A percentile compares a stretch with the other conserved stretches of the same genome.
Conservation (phyloP, 1,140 invertebrate species). For the Drosophila tristis region DNA sequence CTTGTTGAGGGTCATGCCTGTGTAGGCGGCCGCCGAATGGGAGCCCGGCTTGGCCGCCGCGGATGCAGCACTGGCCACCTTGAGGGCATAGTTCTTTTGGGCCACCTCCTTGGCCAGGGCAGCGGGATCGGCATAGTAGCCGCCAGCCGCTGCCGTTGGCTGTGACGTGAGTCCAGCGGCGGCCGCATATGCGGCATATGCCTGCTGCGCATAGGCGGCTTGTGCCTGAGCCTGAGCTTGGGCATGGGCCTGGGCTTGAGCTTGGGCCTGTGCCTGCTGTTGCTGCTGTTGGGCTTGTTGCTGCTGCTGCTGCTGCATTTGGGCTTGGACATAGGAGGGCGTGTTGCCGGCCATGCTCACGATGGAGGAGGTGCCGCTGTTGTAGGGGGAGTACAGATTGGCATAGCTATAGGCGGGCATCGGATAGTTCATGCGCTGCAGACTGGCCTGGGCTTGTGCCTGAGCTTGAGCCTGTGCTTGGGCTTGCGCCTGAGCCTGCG, state of each 20-base stretch:
- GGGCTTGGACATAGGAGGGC: constrained; percentile 70
- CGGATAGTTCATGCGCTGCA: constrained; percentile 64
- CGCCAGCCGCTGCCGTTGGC: constrained; percentile 50
- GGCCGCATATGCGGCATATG: constrained; percentile 77
- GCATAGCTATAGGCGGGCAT: constrained; percentile 64
- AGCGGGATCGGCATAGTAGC: constrained; percentile 85
- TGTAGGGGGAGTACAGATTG: constrained; percentile 53
- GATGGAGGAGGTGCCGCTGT: constrained; percentile 48
- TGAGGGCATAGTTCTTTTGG: constrained; percentile 90
- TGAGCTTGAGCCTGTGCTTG: constrained; percentile 30
- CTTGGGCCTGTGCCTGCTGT: constrained; percentile 60
- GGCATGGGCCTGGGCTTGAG: constrained; percentile 72
- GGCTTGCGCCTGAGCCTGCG: constrained; percentile 22
- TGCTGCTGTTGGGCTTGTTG: constrained; percentile 41
- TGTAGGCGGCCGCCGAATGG: constrained; percentile 87
- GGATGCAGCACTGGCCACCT: constrained; percentile 85
- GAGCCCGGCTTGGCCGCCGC: constrained; percentile 41
- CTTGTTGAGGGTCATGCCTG: constrained; percentile 90
- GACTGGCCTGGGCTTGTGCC: constrained; percentile 48
- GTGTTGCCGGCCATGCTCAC: constrained; percentile 44
- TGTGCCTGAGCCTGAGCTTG: constrained; percentile 61
- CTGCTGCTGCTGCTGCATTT: constrained; percentile 68
- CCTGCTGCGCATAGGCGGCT: constrained; percentile 80
- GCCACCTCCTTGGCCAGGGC: constrained; percentile 90
- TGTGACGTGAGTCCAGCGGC: constrained; percentile 62